These are phyloP conservation scores for Brachionus plicatilis DNA, from an alignment of 1,140 invertebrate species.

Conservation along the genomic window DNA sequence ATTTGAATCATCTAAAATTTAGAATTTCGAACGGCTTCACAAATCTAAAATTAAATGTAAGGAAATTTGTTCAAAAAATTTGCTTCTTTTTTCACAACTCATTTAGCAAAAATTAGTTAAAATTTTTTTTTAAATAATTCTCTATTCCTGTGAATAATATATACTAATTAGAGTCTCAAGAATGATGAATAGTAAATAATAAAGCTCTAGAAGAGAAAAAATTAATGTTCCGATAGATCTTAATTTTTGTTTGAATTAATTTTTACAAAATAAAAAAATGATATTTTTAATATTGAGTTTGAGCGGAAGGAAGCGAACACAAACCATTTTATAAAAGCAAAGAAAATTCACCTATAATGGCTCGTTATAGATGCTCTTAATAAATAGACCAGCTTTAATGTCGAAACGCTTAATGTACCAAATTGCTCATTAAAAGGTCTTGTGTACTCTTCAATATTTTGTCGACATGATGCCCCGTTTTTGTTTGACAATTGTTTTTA, in stretches of 20 bases:
- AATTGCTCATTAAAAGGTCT: neutral
- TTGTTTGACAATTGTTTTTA: neutral
- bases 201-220: neutral
- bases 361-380: neutral
- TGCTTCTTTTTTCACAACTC: neutral
- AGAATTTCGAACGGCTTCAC: neutral
- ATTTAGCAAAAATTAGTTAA: neutral
- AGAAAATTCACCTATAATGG: neutral
- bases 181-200: neutral
- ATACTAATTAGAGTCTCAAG: neutral
- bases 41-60: neutral
- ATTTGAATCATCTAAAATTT: neutral
- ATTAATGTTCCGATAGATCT: slow-evolving; percentile 9
- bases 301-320: neutral
- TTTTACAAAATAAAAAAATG: neutral
- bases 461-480: neutral
- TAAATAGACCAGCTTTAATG: neutral
- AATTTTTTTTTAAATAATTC: neutral
- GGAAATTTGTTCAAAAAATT: neutral
- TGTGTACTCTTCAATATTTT: neutral
- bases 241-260: neutral
- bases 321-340: neutral
- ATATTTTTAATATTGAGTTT: neutral
- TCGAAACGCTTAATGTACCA: neutral
- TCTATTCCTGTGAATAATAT: neutral